Conservation (phyloP, 2,888 invertebrate species). For the Ctena decussata region DNA sequence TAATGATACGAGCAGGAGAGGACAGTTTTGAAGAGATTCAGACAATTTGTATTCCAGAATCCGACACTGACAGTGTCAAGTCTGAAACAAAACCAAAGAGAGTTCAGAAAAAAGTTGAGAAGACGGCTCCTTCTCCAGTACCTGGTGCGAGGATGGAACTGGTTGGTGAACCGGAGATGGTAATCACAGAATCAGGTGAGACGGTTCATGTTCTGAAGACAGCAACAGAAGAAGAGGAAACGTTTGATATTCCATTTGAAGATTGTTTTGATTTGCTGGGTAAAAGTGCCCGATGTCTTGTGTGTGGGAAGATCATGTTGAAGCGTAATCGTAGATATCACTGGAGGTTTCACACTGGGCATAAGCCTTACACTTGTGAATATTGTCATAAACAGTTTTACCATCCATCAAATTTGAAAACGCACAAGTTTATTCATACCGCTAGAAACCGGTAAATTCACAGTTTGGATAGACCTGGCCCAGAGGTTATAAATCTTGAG, state of each 20-base stretch:
- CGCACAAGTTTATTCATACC: conserved; percentile 4
- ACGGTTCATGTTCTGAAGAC: neutral
- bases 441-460: neutral
- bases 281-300: neutral
- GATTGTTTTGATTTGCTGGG: conserved; percentile 2
- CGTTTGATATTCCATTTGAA: conserved; percentile 1
- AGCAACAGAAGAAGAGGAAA: neutral
- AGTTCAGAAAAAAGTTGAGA: neutral
- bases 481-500: no score
- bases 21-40: neutral
- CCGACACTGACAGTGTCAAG: neutral
- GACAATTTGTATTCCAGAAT: neutral
- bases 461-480: no score
- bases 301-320: conserved; percentile 15
- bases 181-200: neutral
- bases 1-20: neutral
- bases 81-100: neutral
- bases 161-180: neutral
- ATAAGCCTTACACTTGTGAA: neutral
- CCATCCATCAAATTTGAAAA: conserved; percentile 15
- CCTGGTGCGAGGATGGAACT: neutral
- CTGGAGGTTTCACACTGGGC: conserved; percentile 3
- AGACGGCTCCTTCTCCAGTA: neutral
- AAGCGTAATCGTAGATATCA: conserved; percentile 10
- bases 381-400: conserved; percentile 2